Base-by-base conservation (phyloP, 2,797 vertebrate genomes). In the Neosilurus mollespiculum region DNA sequence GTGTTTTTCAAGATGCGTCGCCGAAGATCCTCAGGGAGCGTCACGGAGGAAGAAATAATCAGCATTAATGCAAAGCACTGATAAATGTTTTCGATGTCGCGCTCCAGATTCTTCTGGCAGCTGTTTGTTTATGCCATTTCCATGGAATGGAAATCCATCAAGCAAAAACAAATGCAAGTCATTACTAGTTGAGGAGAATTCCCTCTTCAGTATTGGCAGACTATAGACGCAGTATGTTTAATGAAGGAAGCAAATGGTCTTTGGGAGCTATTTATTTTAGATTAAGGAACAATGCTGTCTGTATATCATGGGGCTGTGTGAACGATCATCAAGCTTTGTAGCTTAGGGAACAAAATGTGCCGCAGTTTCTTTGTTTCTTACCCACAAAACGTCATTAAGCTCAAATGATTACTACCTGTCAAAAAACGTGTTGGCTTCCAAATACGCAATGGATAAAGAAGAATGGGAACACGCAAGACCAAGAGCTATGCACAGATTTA, bases 71-170 rank as follows among this genome's bases (percentile, higher is more conserved):
- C 90, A 89, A 86, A 84, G 83, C 88, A 85, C 92, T 91, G 88
- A 91, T 91, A 93, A 91, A 92, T 90, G 78, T 87, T 89, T 82
- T 24, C 85, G 26, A 80, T 82, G 80, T 76, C 69, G 87, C 9
- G 18, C 81, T 83, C 80, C 64, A 87, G 78, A 83, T 83, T 85
- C 89, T 86, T 83, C 90, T 87, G 86, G 88, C 90, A 92, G 89
- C 67, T 87, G 84, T 89, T 91, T 92, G 90, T 93, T 92, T 92
- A 92, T 85, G 87, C 89, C 86, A 88, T 90, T 90, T 88, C 86
- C 90, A 92, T 88, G 73, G 81, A 85, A 90, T 86, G 86, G 83
- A 85, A 88, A 91, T 92, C 87, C 84, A 88, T 92, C 91, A 91
- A 86, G 88, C 24, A 90, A 90, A 90, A 86, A 80, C 18, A 81